Conservation (phyloP, 1,140 invertebrate genomes). For the Steinernema khuongi region DNA sequence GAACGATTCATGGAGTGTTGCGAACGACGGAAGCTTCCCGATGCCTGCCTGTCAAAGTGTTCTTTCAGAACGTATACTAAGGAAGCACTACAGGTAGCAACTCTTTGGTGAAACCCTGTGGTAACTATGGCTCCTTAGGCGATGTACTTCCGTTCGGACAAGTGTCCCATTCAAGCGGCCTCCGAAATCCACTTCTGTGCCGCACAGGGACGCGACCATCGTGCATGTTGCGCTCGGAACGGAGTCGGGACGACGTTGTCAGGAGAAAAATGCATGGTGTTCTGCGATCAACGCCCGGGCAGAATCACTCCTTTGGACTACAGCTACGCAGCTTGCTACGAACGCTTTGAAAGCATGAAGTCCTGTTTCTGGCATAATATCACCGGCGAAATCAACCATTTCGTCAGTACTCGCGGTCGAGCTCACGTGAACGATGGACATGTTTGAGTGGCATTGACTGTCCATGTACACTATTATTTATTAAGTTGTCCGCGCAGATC, state of each 20-base stretch:
- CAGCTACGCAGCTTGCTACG: constrained; percentile 45
- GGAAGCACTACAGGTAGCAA: constrained; percentile 38
- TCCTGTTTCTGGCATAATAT: constrained; percentile 45
- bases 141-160: constrained; percentile 40
- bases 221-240: constrained; percentile 35
- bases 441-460: neutral
- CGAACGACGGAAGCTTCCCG: constrained; percentile 46
- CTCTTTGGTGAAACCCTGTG: neutral
- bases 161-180: constrained; percentile 47
- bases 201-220: constrained; percentile 43
- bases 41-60: constrained; percentile 44
- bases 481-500: too few relatives aligned
- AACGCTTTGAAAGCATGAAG: constrained; percentile 51
- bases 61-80: constrained; percentile 45
- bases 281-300: constrained; percentile 50
- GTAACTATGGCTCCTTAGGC: constrained; percentile 11
- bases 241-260: constrained; percentile 45
- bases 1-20: constrained; percentile 50
- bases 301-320: constrained; percentile 50
- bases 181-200: constrained; percentile 51
- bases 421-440: neutral
- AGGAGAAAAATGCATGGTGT: constrained; percentile 41
- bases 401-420: neutral
- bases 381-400: constrained; percentile 2
- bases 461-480: too few relatives aligned